These are phyloP conservation scores for Seriola aureovittata DNA, from an alignment of 2,113 vertebrate species.

Conservation along the genomic window DNA sequence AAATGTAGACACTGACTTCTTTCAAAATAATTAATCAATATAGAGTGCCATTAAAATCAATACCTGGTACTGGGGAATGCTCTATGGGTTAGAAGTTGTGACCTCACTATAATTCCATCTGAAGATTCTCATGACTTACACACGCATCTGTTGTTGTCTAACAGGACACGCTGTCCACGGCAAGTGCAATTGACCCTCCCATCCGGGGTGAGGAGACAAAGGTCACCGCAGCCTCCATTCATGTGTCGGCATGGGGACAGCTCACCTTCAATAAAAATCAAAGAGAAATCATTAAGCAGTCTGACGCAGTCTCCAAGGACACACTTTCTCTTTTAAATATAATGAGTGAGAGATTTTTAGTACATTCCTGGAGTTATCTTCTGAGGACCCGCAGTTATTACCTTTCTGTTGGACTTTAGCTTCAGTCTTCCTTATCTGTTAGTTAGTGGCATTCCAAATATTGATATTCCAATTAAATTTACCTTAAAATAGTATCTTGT, in stretches of 20 bases:
- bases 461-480: background rate
- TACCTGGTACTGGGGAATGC: constrained; percentile 5
- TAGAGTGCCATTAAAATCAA: constrained; percentile 26
- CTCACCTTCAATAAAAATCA: constrained; percentile 87
- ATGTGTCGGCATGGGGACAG: constrained; percentile 91
- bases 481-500: background rate
- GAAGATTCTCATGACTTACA: constrained; percentile 88
- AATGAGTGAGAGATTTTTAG: background rate
- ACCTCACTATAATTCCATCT: constrained; percentile 12
- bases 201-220: constrained; percentile 93
- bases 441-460: background rate
- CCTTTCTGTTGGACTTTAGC: background rate
- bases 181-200: constrained; percentile 96
- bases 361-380: background rate
- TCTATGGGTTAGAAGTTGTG: background rate
- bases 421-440: background rate
- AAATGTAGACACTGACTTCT: constrained; percentile 4
- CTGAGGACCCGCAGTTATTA: background rate
- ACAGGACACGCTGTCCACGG: constrained; percentile 91
- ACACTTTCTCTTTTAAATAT: background rate
- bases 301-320: background rate
- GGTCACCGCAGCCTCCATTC: constrained; percentile 96
- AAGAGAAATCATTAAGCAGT: constrained; percentile 17
- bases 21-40: constrained; percentile 17
- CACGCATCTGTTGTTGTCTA: constrained; percentile 98